Percentiles rank a stretch among this genome's conserved stretches.
These are phyloP conservation scores for Cyaniris semiargus DNA, from an alignment of 2,888 invertebrate species.

Conservation along the genomic window DNA sequence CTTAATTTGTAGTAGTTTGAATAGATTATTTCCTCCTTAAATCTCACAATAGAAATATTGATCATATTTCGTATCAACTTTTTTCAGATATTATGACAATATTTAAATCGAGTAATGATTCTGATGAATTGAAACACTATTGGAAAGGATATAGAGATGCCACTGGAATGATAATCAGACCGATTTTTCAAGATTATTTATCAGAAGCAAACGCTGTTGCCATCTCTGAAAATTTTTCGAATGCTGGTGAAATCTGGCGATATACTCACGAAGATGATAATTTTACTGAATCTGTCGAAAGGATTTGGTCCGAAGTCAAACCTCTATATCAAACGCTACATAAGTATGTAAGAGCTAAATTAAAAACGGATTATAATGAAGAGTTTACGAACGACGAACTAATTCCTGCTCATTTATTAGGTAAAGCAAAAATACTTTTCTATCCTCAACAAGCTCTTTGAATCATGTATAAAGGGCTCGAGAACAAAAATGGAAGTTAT, in stretches of 20 bases:
- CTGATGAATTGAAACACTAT: slow-evolving; percentile 81
- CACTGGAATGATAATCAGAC: slow-evolving; percentile 82
- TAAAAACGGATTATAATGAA: slow-evolving; percentile 74
- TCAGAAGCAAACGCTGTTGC: slow-evolving; percentile 83
- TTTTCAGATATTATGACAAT: slow-evolving; percentile 64
- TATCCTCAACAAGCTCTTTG: neutral
- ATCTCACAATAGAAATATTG: neutral
- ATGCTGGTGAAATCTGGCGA: slow-evolving; percentile 74
- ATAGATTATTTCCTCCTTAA: neutral
- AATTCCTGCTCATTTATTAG: slow-evolving; percentile 86
- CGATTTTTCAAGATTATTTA: slow-evolving; percentile 82
- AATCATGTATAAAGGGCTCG: neutral
- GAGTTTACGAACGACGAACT: slow-evolving; percentile 65
- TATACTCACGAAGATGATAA: slow-evolving; percentile 68
- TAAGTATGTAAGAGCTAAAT: slow-evolving; percentile 80
- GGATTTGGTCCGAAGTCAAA: slow-evolving; percentile 80
- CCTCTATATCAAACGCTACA: slow-evolving; percentile 84
- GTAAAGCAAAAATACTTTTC: slow-evolving; percentile 56
- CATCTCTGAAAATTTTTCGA: slow-evolving; percentile 70
- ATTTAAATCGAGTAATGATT: slow-evolving; percentile 77
- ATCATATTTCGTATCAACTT: neutral
- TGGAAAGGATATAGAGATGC: slow-evolving; percentile 85
- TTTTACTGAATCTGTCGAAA: slow-evolving; percentile 66
- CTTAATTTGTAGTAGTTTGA: slow-evolving; percentile 12
- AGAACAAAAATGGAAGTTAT: too few species aligned